Conservation (phyloP, 2,797 vertebrate species). For the Amphiprion clarkii region DNA sequence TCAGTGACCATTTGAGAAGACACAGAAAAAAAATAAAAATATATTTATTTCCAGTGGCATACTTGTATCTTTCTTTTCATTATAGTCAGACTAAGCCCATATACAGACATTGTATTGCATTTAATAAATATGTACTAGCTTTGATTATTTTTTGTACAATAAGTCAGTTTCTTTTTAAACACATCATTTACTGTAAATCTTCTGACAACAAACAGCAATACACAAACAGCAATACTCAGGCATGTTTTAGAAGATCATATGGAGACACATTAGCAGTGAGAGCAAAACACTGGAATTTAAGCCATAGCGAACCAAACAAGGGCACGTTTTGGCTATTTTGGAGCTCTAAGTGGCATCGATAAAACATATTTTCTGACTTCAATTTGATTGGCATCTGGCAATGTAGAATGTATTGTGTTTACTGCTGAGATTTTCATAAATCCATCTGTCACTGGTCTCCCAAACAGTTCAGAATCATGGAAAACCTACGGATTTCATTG, state of each 20-base stretch:
- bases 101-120: constrained; percentile 79
- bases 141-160: constrained; percentile 62
- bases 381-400: not conserved
- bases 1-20: constrained; percentile 75
- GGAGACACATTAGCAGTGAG: constrained; percentile 65
- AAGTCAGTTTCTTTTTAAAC: constrained; percentile 56
- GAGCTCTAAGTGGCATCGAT: constrained; percentile 34
- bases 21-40: constrained; percentile 78
- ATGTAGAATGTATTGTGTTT: constrained; percentile 17
- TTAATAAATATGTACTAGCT: constrained; percentile 74
- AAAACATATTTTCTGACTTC: constrained; percentile 16
- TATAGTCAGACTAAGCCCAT: constrained; percentile 66
- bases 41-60: constrained; percentile 73
- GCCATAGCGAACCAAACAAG: constrained; percentile 58
- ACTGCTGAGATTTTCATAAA: constrained; percentile 14
- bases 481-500: not conserved
- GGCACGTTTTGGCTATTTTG: constrained; percentile 49
- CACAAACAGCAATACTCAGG: constrained; percentile 73
- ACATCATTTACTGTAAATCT: constrained; percentile 66
- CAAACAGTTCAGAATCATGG: not conserved
- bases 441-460: not conserved
- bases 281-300: constrained; percentile 66
- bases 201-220: constrained; percentile 75
- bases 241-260: constrained; percentile 61
- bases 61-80: constrained; percentile 54